Percentiles rank a stretch among this genome's conserved stretches.
These are phyloP conservation scores for Drosophila nebulosa DNA, from an alignment of 1,140 invertebrate genomes.

Conservation along the genomic window DNA sequence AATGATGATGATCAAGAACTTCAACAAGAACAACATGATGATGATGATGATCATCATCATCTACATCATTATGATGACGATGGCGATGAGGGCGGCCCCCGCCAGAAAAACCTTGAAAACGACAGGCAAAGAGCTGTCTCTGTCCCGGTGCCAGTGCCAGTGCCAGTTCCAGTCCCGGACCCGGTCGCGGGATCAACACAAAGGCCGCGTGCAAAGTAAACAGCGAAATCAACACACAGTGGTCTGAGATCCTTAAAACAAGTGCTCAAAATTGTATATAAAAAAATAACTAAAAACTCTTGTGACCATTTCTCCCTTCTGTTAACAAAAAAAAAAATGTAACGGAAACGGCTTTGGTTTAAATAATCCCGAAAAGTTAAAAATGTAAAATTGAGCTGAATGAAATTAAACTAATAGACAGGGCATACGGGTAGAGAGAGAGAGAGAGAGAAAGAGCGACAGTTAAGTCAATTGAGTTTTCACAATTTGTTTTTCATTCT, in stretches of 20 bases:
- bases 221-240: slow-evolving; percentile 39
- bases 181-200: slow-evolving; percentile 61
- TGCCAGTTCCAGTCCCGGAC: slow-evolving; percentile 13
- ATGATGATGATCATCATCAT: background rate
- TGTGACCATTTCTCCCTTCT: too few species aligned
- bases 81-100: slow-evolving; percentile 27
- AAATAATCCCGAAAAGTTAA: too few species aligned
- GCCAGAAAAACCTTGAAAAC: slow-evolving; percentile 53
- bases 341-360: too few species aligned
- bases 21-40: background rate
- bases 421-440: too few species aligned
- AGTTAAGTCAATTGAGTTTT: too few species aligned
- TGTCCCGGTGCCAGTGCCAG: background rate
- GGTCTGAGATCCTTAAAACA: background rate
- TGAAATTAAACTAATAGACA: too few species aligned
- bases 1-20: too few species aligned
- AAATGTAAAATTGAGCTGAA: too few species aligned
- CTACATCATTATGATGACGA: background rate
- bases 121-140: slow-evolving; percentile 45
- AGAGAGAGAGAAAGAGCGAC: too few species aligned
- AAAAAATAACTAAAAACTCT: background rate
- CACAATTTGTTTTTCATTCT: too few species aligned
- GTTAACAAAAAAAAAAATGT: too few species aligned
- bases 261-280: background rate
- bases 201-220: slow-evolving; percentile 72